phyloP scores from a whole-genome alignment of 1,140 invertebrate species.

The Ceratina calcarata region DNA sequence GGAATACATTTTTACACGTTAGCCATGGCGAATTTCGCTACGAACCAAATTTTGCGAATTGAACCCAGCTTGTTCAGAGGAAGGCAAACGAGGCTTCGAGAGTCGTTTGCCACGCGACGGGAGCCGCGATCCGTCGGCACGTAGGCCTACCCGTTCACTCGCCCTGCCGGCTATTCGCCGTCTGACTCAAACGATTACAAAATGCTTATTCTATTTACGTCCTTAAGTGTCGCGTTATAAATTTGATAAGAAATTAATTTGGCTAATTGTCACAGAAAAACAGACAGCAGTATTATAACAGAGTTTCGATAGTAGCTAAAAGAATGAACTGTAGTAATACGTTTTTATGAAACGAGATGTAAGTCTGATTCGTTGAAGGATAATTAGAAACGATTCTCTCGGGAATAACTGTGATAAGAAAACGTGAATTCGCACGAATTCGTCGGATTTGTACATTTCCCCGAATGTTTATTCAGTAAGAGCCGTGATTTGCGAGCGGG shows the following conservation, averaged over 20 bases:
- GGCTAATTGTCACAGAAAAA: no score
- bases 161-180: neutral
- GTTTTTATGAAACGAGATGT: no score
- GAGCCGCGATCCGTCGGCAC: slow-evolving; percentile 66
- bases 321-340: no score
- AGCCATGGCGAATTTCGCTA: no score
- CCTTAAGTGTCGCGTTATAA: neutral
- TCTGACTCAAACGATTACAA: neutral
- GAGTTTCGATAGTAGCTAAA: no score
- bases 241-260: no score
- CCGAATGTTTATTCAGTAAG: slow-evolving; percentile 37
- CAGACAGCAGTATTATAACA: no score
- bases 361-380: no score
- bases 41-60: neutral
- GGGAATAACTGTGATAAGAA: no score
- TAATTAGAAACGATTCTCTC: no score
- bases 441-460: no score
- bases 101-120: slow-evolving; percentile 60
- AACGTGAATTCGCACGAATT: no score
- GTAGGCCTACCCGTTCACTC: slow-evolving; percentile 20
- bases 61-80: neutral
- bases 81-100: neutral
- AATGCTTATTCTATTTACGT: neutral
- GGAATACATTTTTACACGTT: neutral
- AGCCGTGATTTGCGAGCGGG: slow-evolving; percentile 3